Evolutionary conservation across 1,140 invertebrate genomes (phyloP).

Genomic region (Dendrolimus punctatus): DNA sequence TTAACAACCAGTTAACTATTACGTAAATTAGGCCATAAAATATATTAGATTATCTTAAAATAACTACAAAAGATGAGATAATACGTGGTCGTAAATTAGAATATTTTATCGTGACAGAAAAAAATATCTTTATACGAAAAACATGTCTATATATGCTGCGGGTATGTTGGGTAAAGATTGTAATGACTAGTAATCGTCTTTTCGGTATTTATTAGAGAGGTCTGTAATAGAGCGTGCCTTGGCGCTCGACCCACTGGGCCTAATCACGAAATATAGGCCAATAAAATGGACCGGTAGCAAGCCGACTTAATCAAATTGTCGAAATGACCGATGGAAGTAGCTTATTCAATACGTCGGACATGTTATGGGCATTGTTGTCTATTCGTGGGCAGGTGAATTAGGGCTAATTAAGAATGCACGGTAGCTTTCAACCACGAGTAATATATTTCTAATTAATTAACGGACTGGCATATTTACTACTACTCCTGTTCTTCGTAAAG

Average conservation of each 20-base stretch:
- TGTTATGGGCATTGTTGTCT: slow-evolving; percentile 1
- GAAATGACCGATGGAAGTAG: slow-evolving; percentile 36
- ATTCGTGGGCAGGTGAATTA: not conserved
- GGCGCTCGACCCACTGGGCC: slow-evolving; percentile 24
- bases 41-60: no score
- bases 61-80: no score
- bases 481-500: no score
- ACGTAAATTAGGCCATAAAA: no score
- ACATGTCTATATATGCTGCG: not conserved
- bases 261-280: slow-evolving; percentile 67
- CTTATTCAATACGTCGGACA: slow-evolving; percentile 15
- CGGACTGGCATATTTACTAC: no score
- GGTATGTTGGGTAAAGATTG: not conserved
- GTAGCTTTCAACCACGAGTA: no score
- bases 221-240: slow-evolving; percentile 15
- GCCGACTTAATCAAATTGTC: slow-evolving; percentile 60
- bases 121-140: no score
- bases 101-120: no score
- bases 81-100: no score
- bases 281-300: slow-evolving; percentile 51
- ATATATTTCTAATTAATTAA: no score
- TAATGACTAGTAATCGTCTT: not conserved
- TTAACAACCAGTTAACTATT: no score
- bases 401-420: not conserved
- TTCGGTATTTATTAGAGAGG: slow-evolving; percentile 28